Base-by-base conservation (phyloP, 2,888 invertebrate genomes). In the Sminthurinus aureus region DNA sequence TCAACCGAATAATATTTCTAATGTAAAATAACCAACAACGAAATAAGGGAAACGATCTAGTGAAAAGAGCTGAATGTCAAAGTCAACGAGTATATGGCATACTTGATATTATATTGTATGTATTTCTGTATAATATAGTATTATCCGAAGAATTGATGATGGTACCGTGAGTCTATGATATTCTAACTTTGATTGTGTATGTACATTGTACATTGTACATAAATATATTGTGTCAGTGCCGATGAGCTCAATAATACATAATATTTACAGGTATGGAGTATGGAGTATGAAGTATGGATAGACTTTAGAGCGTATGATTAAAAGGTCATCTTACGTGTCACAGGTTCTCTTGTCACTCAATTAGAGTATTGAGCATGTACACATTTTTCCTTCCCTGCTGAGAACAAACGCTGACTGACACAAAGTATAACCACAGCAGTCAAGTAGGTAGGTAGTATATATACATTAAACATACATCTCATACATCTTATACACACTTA, bases 321-420 rank as follows among this genome's bases (percentile, higher is more conserved):
- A 87, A 87, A 88, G 87, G 88, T 88, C 87, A 86, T 83, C 83
- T 79, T 81, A 74, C 81, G 83, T 88, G 88, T 87, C 88, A 87
- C 88, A 88, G 87, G 87, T 88, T 87, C 75, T 84, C 86, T 88
- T 88, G 86, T 88, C 88, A 88, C 88, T 88, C 88, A 88, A 88
- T 88, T 86, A 86, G 86, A 84, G 84, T 79, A 82, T 84, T 84
- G 83, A 83, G 83, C 74, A 85, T 82, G 82, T 83, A 76, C 76
- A 83, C 84, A 84, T 84, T 84, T 85, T 82, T 74, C 79, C 80
- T n/a, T 75, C 76, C 85, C 78, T 82, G 85, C 85, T 85, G 85
- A 13, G 67, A 51, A 22, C 67, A n/a, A 69, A 71, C 58, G 50
- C 58, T 81, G 71, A 71, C 71, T 71, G 75, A 75, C 75, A 51